A percentile compares a stretch with the other conserved stretches of the same genome.
phyloP scores from a whole-genome alignment of 2,888 invertebrate genomes.

The Ypsolopha scabrella region DNA sequence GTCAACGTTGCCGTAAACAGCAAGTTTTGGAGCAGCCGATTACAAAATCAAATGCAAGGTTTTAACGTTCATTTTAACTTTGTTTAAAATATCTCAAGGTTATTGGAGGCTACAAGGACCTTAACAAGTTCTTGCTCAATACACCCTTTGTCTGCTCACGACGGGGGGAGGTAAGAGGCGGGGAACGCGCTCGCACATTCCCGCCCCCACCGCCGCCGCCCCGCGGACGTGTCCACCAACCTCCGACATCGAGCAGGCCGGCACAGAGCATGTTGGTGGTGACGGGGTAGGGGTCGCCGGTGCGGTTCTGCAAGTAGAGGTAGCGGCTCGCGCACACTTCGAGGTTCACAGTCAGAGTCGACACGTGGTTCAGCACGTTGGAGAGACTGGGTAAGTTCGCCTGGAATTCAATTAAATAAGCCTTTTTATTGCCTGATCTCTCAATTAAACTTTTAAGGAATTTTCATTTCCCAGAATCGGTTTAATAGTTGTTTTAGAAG shows the following conservation, averaged over 20 bases:
- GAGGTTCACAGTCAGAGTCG: conserved; percentile 22
- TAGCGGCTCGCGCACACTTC: conserved; percentile 26
- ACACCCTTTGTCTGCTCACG: background rate
- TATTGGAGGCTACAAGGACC: too few species aligned
- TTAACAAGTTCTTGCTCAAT: background rate
- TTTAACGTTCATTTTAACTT: too few species aligned
- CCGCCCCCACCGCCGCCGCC: too few species aligned
- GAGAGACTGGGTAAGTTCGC: conserved; percentile 12
- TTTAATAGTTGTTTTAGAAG: background rate
- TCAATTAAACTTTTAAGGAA: too few species aligned
- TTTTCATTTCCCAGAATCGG: too few species aligned
- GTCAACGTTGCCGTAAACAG: too few species aligned
- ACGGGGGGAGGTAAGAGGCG: background rate
- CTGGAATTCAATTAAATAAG: conserved; percentile 3
- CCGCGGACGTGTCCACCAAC: conserved; percentile 15
- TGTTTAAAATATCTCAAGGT: too few species aligned
- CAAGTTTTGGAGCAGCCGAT: too few species aligned
- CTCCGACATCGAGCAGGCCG: conserved; percentile 43
- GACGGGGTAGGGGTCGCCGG: conserved; percentile 22
- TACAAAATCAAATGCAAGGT: too few species aligned
- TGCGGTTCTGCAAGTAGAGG: conserved; percentile 17
- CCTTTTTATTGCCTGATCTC: too few species aligned
- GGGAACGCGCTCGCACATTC: too few species aligned
- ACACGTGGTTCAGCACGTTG: conserved; percentile 29
- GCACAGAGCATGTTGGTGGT: conserved; percentile 53